These are phyloP conservation scores for Dicrurus megarhynchus DNA, from an alignment of 2,113 vertebrate species.

Conservation along the genomic window DNA sequence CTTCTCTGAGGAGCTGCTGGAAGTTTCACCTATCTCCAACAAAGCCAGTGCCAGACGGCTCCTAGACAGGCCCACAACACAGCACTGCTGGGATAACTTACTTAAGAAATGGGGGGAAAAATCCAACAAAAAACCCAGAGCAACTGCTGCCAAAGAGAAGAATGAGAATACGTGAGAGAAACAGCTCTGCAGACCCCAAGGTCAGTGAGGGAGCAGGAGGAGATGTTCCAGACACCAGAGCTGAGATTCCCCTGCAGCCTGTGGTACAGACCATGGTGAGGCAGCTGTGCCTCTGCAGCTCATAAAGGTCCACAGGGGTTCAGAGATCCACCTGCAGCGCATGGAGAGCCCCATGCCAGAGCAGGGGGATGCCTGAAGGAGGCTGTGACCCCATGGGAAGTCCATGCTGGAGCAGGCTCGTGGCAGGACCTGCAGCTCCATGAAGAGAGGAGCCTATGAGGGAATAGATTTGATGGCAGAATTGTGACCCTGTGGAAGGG, in stretches of 20 bases:
- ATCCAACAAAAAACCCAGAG: neutral
- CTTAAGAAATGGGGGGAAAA: neutral
- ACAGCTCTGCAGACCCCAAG: neutral
- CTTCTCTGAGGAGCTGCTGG: neutral
- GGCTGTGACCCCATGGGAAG: neutral
- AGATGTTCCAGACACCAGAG: neutral
- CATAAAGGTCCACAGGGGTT: neutral
- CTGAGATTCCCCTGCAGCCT: neutral
- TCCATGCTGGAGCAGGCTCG: neutral
- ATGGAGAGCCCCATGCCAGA: neutral
- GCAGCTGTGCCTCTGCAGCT: neutral
- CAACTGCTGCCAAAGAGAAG: neutral
- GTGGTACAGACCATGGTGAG: neutral
- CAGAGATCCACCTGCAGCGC: neutral
- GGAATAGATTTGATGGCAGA: neutral
- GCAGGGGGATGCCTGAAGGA: neutral
- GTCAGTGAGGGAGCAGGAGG: neutral
- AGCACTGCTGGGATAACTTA: neutral
- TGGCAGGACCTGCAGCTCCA: neutral
- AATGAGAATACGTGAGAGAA: neutral
- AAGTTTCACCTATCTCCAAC: neutral
- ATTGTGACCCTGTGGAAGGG: neutral
- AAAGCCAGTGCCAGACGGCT: neutral
- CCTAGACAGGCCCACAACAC: neutral
- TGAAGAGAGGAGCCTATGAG: neutral